These are phyloP conservation scores for Clivina fossor DNA, from an alignment of 2,888 invertebrate species.

Conservation along the genomic window DNA sequence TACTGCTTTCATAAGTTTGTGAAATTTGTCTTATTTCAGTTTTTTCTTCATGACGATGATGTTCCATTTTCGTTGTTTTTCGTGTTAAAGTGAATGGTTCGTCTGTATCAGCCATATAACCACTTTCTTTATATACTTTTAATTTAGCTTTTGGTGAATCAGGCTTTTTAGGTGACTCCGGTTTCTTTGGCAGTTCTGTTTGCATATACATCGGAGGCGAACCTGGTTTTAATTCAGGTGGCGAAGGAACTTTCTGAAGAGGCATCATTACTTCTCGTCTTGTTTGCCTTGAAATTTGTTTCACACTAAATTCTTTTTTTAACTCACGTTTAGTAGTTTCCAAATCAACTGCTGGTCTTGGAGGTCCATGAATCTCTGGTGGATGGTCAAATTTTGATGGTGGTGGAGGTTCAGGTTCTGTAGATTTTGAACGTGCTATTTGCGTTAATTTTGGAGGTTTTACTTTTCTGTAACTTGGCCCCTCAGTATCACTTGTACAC, in stretches of 20 bases:
- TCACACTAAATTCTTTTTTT: conserved; percentile 42
- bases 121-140: conserved; percentile 58
- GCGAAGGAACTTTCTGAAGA: conserved; percentile 46
- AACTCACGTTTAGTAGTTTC: conserved; percentile 44
- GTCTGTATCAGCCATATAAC: conserved; percentile 72
- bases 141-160: conserved; percentile 59
- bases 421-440: conserved; percentile 56
- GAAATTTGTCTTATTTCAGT: conserved; percentile 47
- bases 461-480: conserved; percentile 59
- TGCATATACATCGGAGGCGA: conserved; percentile 51
- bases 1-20: conserved; percentile 45
- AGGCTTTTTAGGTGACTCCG: conserved; percentile 47
- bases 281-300: conserved; percentile 46
- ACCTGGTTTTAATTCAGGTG: conserved; percentile 51
- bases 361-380: conserved; percentile 51
- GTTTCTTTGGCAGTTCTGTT: conserved; percentile 43
- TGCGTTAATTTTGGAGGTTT: conserved; percentile 54
- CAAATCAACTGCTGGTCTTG: conserved; percentile 49
- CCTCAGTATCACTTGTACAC: conserved; percentile 66
- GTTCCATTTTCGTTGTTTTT: conserved; percentile 46
- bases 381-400: conserved; percentile 61
- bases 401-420: conserved; percentile 59
- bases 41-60: conserved; percentile 46
- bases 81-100: conserved; percentile 56
- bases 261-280: conserved; percentile 40